These are phyloP conservation scores for Diorhabda elongata DNA, from an alignment of 1,140 invertebrate genomes.

Conservation along the genomic window DNA sequence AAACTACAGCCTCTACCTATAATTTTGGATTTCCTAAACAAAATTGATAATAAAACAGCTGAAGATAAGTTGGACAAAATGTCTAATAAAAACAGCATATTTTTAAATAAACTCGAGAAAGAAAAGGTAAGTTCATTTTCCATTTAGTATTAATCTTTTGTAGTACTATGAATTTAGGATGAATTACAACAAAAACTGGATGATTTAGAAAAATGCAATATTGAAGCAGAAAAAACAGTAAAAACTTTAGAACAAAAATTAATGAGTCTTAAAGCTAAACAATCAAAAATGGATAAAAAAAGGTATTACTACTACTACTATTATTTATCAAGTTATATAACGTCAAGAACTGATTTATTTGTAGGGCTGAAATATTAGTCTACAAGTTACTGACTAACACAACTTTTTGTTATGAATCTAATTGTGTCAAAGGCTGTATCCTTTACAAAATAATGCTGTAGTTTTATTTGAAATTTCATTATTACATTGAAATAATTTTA, in stretches of 20 bases:
- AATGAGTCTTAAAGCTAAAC: not conserved
- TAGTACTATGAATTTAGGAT: not conserved
- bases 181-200: not conserved
- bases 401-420: slow-evolving; percentile 9
- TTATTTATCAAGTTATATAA: not conserved
- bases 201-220: not conserved
- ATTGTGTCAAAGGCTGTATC: slow-evolving; percentile 9
- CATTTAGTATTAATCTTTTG: too few relatives aligned
- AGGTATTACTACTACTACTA: not conserved
- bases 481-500: too few relatives aligned
- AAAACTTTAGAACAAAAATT: slow-evolving; percentile 6
- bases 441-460: not conserved
- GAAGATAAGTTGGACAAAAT: too few relatives aligned
- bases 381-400: slow-evolving; percentile 13
- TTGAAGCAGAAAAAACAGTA: not conserved
- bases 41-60: too few relatives aligned
- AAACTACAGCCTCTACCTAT: too few relatives aligned
- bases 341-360: not conserved
- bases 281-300: not conserved
- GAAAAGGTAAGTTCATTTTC: too few relatives aligned
- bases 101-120: too few relatives aligned
- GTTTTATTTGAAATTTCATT: too few relatives aligned
- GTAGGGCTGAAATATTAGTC: slow-evolving; percentile 5
- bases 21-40: too few relatives aligned
- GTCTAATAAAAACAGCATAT: too few relatives aligned